These are phyloP conservation scores for Cephus nigrinus DNA, from an alignment of 2,888 invertebrate species.

Conservation along the genomic window DNA sequence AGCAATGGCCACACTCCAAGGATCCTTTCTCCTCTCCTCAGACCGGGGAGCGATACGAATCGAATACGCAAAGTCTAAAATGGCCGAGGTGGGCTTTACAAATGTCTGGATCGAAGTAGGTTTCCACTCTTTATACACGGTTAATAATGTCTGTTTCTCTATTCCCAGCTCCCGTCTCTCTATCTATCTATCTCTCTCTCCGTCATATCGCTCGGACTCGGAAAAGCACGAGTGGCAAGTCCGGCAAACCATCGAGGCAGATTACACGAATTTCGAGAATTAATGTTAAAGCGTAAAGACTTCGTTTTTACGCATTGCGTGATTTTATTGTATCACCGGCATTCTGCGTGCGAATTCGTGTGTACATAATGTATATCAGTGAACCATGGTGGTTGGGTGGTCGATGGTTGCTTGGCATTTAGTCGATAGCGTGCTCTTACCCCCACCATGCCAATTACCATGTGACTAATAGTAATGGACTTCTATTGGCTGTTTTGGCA, in stretches of 20 bases:
- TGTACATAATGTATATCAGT: not conserved
- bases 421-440: not conserved
- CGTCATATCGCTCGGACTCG: not conserved
- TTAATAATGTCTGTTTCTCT: conserved; percentile 18
- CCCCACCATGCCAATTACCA: not conserved
- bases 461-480: not conserved
- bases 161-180: conserved; percentile 25
- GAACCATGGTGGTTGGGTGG: not conserved
- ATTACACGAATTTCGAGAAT: not conserved
- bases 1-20: conserved; percentile 94
- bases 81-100: conserved; percentile 81
- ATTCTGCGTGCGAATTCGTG: not conserved
- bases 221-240: not conserved
- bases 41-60: conserved; percentile 98
- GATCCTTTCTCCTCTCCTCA: conserved; percentile 94
- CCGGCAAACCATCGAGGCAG: not conserved
- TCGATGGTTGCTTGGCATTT: not conserved
- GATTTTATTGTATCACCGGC: not conserved
- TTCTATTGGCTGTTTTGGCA: not conserved
- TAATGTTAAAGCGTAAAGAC: not conserved
- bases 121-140: conserved; percentile 50
- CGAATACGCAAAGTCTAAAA: conserved; percentile 99
- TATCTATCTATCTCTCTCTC: conserved; percentile 11
- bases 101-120: conserved; percentile 70
- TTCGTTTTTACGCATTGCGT: not conserved